Conservation (phyloP, 2,888 invertebrate genomes). For the Mycalesis mineus region DNA sequence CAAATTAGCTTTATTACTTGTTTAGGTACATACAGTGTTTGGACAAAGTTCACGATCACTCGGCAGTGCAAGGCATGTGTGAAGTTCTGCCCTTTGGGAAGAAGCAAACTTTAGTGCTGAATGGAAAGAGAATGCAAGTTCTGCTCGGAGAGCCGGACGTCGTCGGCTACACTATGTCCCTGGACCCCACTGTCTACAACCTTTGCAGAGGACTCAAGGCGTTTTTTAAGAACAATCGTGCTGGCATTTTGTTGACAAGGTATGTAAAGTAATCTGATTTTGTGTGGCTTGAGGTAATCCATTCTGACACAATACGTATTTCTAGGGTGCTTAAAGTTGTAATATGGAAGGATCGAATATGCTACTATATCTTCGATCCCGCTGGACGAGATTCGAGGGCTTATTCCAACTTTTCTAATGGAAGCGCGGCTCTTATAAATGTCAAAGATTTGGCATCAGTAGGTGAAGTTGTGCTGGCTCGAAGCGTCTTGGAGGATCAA, state of each 20-base stretch:
- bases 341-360: conserved; percentile 79
- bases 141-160: conserved; percentile 65
- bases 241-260: conserved; percentile 72
- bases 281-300: neutral
- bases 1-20: neutral
- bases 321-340: conserved; percentile 66
- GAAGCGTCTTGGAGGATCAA: conserved; percentile 67
- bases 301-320: neutral
- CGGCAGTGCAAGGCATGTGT: conserved; percentile 66
- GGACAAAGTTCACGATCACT: conserved; percentile 70
- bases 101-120: conserved; percentile 57
- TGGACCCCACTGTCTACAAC: conserved; percentile 67
- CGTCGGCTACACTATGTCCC: conserved; percentile 69
- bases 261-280: conserved; percentile 29
- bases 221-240: conserved; percentile 73
- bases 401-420: conserved; percentile 66
- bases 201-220: conserved; percentile 75
- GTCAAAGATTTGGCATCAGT: conserved; percentile 73
- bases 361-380: conserved; percentile 82
- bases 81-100: conserved; percentile 70
- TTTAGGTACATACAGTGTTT: conserved; percentile 61
- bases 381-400: conserved; percentile 75
- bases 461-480: conserved; percentile 69
- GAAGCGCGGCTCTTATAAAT: conserved; percentile 77
- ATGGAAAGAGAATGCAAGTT: conserved; percentile 64